Evolutionary conservation across 2,113 vertebrate species (phyloP).

Genomic region (Neogale vison): DNA sequence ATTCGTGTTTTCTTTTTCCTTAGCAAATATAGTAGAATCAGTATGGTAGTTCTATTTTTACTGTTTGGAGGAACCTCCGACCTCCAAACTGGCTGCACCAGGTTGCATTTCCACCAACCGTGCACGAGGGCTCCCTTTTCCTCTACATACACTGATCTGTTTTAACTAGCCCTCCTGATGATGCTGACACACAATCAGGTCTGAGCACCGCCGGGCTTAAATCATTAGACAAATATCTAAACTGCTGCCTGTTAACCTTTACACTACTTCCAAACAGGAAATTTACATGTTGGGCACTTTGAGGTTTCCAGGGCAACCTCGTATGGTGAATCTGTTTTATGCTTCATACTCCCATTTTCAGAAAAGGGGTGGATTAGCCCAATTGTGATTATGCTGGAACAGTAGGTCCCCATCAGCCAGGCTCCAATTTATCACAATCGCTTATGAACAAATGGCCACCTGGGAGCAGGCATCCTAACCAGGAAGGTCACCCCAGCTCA

Average conservation of each 20-base stretch:
- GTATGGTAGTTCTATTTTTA: neutral
- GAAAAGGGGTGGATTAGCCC: neutral
- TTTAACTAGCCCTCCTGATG: neutral
- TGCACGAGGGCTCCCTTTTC: neutral
- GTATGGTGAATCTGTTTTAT: neutral
- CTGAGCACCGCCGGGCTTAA: neutral
- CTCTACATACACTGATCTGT: neutral
- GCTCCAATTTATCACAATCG: neutral
- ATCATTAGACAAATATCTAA: neutral
- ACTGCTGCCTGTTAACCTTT: neutral
- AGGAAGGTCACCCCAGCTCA: neutral
- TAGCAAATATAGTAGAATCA: neutral
- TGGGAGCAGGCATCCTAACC: neutral
- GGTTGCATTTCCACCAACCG: neutral
- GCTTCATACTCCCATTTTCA: neutral
- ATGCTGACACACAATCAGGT: neutral
- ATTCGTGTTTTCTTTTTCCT: neutral
- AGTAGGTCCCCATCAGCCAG: neutral
- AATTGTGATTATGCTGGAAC: neutral
- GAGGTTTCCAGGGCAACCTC: slow-evolving; percentile 21
- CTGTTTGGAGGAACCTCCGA: neutral
- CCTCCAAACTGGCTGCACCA: neutral
- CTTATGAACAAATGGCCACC: slow-evolving; percentile 1
- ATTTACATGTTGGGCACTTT: neutral
- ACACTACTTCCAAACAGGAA: neutral